A percentile compares a stretch with the other conserved stretches of the same genome.
Conservation (phyloP, 2,888 invertebrate species). For the Amiota communis region DNA sequence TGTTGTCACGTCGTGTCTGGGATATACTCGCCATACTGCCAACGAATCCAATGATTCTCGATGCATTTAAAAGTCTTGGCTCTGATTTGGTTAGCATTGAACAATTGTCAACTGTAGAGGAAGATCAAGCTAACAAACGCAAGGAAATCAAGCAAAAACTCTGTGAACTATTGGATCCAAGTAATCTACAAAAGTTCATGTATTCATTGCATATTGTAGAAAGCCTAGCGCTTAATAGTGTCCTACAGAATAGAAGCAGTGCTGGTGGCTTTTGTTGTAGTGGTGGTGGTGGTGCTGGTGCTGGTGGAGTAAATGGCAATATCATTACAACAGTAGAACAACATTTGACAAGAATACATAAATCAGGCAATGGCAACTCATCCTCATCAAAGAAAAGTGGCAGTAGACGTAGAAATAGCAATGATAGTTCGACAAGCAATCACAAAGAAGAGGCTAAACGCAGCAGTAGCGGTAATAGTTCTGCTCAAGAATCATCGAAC, state of each 20-base stretch:
- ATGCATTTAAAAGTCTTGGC: slow-evolving; percentile 83
- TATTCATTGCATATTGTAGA: slow-evolving; percentile 94
- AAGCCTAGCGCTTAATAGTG: slow-evolving; percentile 75
- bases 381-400: slow-evolving; percentile 49
- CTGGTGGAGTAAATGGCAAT: slow-evolving; percentile 47
- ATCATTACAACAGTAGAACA: slow-evolving; percentile 55
- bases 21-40: slow-evolving; percentile 93
- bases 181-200: slow-evolving; percentile 94
- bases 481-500: slow-evolving; percentile 40
- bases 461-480: slow-evolving; percentile 44
- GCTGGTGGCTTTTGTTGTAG: slow-evolving; percentile 40
- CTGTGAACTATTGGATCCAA: slow-evolving; percentile 86
- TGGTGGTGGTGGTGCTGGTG: slow-evolving; percentile 17
- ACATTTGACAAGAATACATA: slow-evolving; percentile 34
- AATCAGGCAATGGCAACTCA: slow-evolving; percentile 18
- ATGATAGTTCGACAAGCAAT: slow-evolving; percentile 46
- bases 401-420: slow-evolving; percentile 56
- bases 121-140: slow-evolving; percentile 66
- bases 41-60: slow-evolving; percentile 88
- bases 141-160: slow-evolving; percentile 73
- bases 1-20: slow-evolving; percentile 93
- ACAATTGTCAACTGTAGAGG: slow-evolving; percentile 50
- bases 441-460: slow-evolving; percentile 51
- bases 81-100: slow-evolving; percentile 64
- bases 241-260: slow-evolving; percentile 47